Conservation (phyloP, 2,797 vertebrate genomes). For the Toxotes lorentzi region DNA sequence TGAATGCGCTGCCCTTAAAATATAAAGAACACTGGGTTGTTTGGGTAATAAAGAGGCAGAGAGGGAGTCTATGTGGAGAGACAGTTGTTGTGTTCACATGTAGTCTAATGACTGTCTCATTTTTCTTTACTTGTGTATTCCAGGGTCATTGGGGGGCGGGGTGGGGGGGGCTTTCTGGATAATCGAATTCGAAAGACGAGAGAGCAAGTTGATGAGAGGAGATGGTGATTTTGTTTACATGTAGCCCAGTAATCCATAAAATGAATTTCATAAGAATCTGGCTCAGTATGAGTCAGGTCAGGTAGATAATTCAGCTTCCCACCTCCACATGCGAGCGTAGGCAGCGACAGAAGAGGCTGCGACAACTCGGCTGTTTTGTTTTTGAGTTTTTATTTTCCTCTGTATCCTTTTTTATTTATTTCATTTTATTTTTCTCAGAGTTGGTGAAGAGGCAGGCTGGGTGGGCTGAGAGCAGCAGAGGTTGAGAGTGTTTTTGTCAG, state of each 20-base stretch:
- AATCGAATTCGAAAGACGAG: conserved; percentile 22
- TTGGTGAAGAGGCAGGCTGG: conserved; percentile 65
- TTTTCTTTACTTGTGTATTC: conserved; percentile 10
- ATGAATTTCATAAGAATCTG: conserved; percentile 63
- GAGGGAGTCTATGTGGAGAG: conserved; percentile 15
- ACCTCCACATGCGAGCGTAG: conserved; percentile 71
- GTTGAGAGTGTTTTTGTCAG: conserved; percentile 61
- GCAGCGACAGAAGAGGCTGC: conserved; percentile 69
- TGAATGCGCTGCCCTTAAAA: conserved; percentile 52
- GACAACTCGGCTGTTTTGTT: conserved; percentile 62
- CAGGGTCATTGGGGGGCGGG: not conserved
- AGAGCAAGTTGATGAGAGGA: conserved; percentile 24
- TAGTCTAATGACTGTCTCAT: not conserved
- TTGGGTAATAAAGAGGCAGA: conserved; percentile 30
- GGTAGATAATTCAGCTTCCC: conserved; percentile 67
- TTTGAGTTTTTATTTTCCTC: conserved; percentile 28
- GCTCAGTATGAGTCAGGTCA: conserved; percentile 68
- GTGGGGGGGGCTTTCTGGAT: not conserved
- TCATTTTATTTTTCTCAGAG: conserved; percentile 6
- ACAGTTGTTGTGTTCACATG: conserved; percentile 39
- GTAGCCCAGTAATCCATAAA: conserved; percentile 28
- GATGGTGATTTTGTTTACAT: conserved; percentile 50
- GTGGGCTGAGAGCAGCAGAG: conserved; percentile 65
- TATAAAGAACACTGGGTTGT: conserved; percentile 32
- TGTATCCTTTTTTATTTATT: not conserved